Conservation (phyloP, 2,888 invertebrate species). For the Zygaena filipendulae region DNA sequence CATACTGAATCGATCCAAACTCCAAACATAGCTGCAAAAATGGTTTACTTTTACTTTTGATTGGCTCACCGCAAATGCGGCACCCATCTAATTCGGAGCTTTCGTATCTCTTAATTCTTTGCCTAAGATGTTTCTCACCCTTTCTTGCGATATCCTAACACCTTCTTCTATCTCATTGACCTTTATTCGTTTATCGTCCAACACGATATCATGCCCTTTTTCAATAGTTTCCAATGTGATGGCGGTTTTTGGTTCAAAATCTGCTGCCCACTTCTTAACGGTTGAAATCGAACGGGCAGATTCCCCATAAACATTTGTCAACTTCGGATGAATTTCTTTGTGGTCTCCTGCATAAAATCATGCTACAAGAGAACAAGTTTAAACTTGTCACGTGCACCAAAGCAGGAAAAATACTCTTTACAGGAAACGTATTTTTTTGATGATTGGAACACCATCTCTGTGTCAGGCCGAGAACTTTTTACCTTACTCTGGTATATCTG, state of each 20-base stretch:
- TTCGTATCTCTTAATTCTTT: background rate
- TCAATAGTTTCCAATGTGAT: background rate
- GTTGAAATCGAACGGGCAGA: constrained; percentile 16
- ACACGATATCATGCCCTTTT: constrained; percentile 2
- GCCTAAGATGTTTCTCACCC: constrained; percentile 1
- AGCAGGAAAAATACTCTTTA: background rate
- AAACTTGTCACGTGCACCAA: constrained; percentile 1
- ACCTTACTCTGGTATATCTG: background rate
- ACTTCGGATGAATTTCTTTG: constrained; percentile 4
- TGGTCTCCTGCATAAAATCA: constrained; percentile 2
- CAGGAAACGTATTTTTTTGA: background rate
- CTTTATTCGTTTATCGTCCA: constrained; percentile 2
- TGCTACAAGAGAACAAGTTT: constrained; percentile 3
- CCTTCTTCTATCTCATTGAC: background rate
- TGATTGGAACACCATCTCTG: background rate
- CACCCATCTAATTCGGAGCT: no score
- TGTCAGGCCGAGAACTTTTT: background rate
- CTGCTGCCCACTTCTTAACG: constrained; percentile 15
- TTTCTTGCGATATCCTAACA: background rate
- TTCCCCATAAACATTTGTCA: constrained; percentile 4
- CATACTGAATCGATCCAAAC: background rate
- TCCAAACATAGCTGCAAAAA: background rate
- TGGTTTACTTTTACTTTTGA: background rate
- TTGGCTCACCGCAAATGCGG: no score
- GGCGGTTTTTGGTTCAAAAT: constrained; percentile 14